Evolutionary conservation across 2,797 vertebrate species (phyloP).

Genomic region (Hydrocynus forskahlii): DNA sequence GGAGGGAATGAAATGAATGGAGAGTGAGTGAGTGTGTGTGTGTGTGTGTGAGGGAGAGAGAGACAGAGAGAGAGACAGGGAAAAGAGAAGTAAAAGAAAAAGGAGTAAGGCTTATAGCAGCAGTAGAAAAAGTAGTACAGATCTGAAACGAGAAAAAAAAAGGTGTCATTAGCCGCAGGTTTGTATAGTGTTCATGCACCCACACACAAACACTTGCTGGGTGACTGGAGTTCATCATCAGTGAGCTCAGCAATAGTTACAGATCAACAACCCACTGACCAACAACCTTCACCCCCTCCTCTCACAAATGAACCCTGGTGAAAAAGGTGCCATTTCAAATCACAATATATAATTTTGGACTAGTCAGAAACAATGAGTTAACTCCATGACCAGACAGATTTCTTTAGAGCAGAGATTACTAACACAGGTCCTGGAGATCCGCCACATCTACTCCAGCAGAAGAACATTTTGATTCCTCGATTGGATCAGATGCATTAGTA

Average conservation of each 20-base stretch:
- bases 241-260: background rate
- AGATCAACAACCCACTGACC: background rate
- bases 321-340: too few species aligned
- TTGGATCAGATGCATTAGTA: too few species aligned
- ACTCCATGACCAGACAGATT: too few species aligned
- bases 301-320: too few species aligned
- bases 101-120: background rate
- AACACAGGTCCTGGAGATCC: too few species aligned
- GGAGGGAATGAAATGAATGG: background rate
- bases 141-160: constrained; percentile 9
- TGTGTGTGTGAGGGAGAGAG: background rate
- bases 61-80: background rate
- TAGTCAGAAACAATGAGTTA: too few species aligned
- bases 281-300: too few species aligned
- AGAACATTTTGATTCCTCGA: too few species aligned
- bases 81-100: background rate
- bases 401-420: too few species aligned
- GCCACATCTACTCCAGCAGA: too few species aligned
- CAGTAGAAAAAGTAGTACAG: background rate
- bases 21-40: background rate
- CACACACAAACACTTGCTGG: background rate
- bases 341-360: too few species aligned
- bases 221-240: background rate
- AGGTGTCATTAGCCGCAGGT: background rate
- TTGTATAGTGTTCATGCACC: background rate